Evolutionary conservation across 2,888 invertebrate species (phyloP).

Genomic region (Drosophila anceps): DNA sequence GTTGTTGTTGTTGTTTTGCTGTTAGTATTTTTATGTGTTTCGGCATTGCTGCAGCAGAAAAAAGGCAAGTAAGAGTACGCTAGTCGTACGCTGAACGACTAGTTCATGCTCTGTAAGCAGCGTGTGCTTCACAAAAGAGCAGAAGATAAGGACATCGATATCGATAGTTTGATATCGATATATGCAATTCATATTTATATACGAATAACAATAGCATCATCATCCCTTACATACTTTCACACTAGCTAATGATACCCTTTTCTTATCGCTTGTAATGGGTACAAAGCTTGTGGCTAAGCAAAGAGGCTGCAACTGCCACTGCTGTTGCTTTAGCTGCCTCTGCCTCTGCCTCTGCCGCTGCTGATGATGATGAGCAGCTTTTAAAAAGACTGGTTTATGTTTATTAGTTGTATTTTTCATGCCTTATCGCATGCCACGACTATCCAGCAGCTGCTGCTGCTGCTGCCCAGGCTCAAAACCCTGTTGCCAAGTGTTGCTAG

Average conservation of each 20-base stretch:
- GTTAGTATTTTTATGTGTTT: slow-evolving; percentile 75
- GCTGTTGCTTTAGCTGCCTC: slow-evolving; percentile 12
- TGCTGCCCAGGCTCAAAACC: slow-evolving; percentile 14
- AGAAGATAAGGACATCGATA: neutral
- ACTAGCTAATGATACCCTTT: neutral
- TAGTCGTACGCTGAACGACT: neutral
- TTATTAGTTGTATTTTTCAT: slow-evolving; percentile 80
- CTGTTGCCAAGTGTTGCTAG: slow-evolving; percentile 41
- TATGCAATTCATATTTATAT: neutral
- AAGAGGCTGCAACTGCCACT: slow-evolving; percentile 26
- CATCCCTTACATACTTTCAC: neutral
- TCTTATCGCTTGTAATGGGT: neutral
- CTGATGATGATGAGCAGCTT: slow-evolving; percentile 79
- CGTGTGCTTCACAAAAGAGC: too few species aligned
- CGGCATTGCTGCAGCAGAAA: slow-evolving; percentile 57
- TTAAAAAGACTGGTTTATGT: slow-evolving; percentile 80
- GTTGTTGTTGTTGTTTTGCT: slow-evolving; percentile 35
- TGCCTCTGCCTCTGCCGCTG: slow-evolving; percentile 23
- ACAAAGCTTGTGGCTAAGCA: slow-evolving; percentile 29
- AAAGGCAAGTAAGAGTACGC: slow-evolving; percentile 11
- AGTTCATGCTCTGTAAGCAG: slow-evolving; percentile 7
- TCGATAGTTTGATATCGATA: neutral
- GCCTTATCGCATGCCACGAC: slow-evolving; percentile 64
- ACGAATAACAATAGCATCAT: neutral
- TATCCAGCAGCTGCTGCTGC: slow-evolving; percentile 23